These are phyloP conservation scores for Idaea biselata DNA, from an alignment of 2,888 invertebrate species.

Conservation along the genomic window DNA sequence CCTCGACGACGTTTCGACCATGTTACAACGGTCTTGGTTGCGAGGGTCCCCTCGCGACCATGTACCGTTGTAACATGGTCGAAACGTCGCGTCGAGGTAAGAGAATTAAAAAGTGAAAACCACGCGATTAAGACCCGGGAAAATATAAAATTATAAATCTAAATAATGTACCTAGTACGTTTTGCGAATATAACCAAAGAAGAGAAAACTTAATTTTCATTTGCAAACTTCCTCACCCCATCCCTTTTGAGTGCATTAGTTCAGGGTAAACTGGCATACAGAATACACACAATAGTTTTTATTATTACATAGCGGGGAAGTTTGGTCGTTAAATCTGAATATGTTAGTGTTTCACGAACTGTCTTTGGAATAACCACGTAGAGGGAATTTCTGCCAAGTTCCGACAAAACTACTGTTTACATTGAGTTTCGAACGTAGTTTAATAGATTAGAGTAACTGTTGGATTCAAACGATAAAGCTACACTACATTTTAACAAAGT, in stretches of 20 bases:
- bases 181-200: background rate
- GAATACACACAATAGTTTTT: slow-evolving; percentile 9
- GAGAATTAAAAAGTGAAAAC: no score
- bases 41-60: no score
- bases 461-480: slow-evolving; percentile 5
- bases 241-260: slow-evolving; percentile 1
- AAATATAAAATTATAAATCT: no score
- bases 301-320: slow-evolving; percentile 17
- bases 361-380: slow-evolving; percentile 16
- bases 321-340: slow-evolving; percentile 27
- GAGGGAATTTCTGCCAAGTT: slow-evolving; percentile 14
- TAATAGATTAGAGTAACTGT: slow-evolving; percentile 10
- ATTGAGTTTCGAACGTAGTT: slow-evolving; percentile 12
- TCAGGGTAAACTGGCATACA: background rate
- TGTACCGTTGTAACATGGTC: no score
- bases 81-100: no score
- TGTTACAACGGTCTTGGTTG: no score
- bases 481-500: background rate
- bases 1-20: no score
- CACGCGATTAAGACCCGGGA: no score
- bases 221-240: background rate
- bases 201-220: background rate
- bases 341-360: slow-evolving; percentile 17
- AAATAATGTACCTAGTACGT: no score
- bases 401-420: slow-evolving; percentile 18